Conservation (phyloP, 2,797 vertebrate species). For the Melanotaenia trifasciata region DNA sequence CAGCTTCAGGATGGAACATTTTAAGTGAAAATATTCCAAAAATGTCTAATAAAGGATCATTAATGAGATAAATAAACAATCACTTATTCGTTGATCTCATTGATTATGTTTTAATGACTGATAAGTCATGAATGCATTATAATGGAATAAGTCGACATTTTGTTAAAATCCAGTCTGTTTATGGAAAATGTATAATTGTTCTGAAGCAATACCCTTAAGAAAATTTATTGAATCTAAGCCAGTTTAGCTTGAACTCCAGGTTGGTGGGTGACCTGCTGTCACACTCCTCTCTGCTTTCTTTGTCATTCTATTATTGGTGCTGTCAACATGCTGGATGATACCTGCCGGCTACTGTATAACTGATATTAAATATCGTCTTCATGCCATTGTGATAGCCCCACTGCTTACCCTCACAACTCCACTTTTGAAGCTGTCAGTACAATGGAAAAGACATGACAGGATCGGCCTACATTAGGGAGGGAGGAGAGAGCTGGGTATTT, state of each 20-base stretch:
- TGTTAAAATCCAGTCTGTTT: not conserved
- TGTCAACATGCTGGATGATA: constrained; percentile 23
- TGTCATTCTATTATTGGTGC: constrained; percentile 20
- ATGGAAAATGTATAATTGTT: not conserved
- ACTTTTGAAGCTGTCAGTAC: constrained; percentile 32
- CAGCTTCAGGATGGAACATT: not conserved
- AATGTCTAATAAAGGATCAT: not conserved
- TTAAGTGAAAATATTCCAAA: not conserved
- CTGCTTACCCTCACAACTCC: constrained; percentile 7
- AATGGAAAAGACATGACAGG: constrained; percentile 21
- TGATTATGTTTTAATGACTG: not conserved
- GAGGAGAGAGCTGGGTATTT: constrained; percentile 21
- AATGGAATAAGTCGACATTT: not conserved
- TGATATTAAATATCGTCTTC: constrained; percentile 18
- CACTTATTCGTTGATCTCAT: not conserved
- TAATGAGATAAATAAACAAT: not conserved
- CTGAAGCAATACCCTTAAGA: not conserved
- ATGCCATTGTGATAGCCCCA: constrained; percentile 17
- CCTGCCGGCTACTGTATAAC: not conserved
- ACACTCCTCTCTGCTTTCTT: constrained; percentile 4
- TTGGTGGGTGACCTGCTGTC: constrained; percentile 4
- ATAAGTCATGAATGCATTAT: not conserved
- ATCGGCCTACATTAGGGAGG: constrained; percentile 9
- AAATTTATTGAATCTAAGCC: constrained; percentile 3
- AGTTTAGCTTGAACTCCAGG: not conserved